Evolutionary conservation across 2,797 vertebrate genomes (phyloP).

Genomic region (Hybognathus amarus): DNA sequence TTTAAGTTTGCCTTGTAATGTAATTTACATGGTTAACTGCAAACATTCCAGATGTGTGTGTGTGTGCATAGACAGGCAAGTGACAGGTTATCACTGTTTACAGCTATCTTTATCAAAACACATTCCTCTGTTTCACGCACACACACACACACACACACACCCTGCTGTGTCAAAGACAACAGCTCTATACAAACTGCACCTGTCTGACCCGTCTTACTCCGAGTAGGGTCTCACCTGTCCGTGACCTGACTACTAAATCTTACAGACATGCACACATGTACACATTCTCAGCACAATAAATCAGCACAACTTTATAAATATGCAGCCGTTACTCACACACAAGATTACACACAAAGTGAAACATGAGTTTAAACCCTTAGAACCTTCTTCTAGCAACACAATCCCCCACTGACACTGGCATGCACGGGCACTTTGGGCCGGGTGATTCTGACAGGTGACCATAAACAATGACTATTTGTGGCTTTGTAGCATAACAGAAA

Average conservation of each 20-base stretch:
- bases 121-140: slow-evolving; percentile 38
- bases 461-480: slow-evolving; percentile 49
- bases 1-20: slow-evolving; percentile 34
- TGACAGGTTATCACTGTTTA: slow-evolving; percentile 48
- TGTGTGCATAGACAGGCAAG: slow-evolving; percentile 19
- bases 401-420: slow-evolving; percentile 33
- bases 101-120: slow-evolving; percentile 49
- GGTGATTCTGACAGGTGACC: slow-evolving; percentile 43
- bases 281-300: slow-evolving; percentile 44
- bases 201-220: slow-evolving; percentile 27
- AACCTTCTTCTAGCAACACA: slow-evolving; percentile 9
- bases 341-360: slow-evolving; percentile 27
- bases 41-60: slow-evolving; percentile 45
- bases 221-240: slow-evolving; percentile 51
- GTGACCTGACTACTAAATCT: slow-evolving; percentile 49
- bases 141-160: slow-evolving; percentile 36
- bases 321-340: slow-evolving; percentile 31
- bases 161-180: slow-evolving; percentile 52
- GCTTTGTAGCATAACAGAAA: slow-evolving; percentile 25
- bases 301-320: slow-evolving; percentile 46
- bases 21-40: slow-evolving; percentile 21
- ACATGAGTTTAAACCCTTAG: slow-evolving; percentile 31
- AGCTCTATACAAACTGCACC: slow-evolving; percentile 44
- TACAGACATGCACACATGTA: slow-evolving; percentile 37
- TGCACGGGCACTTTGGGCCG: slow-evolving; percentile 3